Percentiles rank a stretch among this genome's conserved stretches.
phyloP scores from a whole-genome alignment of 2,113 vertebrate species.

The Neolamprologus caudopunctatus region DNA sequence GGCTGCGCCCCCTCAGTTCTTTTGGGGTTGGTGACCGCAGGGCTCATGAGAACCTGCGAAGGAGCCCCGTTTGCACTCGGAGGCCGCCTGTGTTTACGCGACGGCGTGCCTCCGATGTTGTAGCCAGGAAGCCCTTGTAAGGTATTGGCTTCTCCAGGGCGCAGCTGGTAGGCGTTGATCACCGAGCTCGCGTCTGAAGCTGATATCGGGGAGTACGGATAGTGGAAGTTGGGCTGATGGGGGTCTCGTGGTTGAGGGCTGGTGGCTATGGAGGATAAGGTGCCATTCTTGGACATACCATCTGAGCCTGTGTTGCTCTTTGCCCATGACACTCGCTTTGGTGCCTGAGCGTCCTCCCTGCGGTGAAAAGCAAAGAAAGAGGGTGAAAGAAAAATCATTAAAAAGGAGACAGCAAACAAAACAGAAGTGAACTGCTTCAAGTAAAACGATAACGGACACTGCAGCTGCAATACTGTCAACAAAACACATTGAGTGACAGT shows the following conservation, averaged over 20 bases:
- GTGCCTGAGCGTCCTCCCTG: conserved; percentile 85
- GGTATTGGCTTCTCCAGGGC: conserved; percentile 56
- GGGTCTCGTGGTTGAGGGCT: conserved; percentile 65
- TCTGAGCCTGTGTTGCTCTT: conserved; percentile 78
- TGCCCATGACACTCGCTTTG: conserved; percentile 80
- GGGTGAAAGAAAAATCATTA: neutral
- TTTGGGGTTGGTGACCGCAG: conserved; percentile 15
- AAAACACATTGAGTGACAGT: neutral
- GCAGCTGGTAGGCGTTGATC: conserved; percentile 66
- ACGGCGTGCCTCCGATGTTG: conserved; percentile 48
- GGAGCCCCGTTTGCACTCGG: conserved; percentile 49
- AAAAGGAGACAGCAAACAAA: neutral
- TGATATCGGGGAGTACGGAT: conserved; percentile 58
- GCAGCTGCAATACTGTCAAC: neutral
- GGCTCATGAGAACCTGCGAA: conserved; percentile 18
- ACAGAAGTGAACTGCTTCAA: neutral
- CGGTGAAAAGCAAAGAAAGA: neutral
- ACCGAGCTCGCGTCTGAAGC: conserved; percentile 67
- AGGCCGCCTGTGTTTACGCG: conserved; percentile 39
- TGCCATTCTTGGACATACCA: conserved; percentile 82
- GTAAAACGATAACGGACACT: neutral
- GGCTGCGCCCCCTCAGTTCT: conserved; percentile 72
- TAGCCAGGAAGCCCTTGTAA: conserved; percentile 75
- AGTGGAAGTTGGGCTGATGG: conserved; percentile 50
- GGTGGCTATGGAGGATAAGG: conserved; percentile 80